Conservation (phyloP, 2,888 invertebrate species). For the Cheilosia vulpina region DNA sequence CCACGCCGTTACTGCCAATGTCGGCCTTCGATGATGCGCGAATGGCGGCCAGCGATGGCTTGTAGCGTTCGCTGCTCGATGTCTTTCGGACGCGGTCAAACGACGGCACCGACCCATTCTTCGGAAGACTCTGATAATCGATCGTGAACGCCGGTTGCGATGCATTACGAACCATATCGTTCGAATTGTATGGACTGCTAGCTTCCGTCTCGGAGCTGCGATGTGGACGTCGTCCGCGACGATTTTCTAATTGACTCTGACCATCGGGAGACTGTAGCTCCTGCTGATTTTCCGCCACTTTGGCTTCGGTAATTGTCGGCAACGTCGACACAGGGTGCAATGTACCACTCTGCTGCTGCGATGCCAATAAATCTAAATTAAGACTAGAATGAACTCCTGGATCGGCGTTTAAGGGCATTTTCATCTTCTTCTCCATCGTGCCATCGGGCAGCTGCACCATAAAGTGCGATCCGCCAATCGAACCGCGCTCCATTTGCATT, state of each 20-base stretch:
- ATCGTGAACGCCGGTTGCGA: conserved; percentile 93
- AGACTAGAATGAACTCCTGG: conserved; percentile 97
- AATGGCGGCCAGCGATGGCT: conserved; percentile 92
- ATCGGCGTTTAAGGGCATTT: conserved; percentile 95
- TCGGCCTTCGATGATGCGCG: conserved; percentile 89
- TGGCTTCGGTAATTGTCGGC: conserved; percentile 95
- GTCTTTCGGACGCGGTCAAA: conserved; percentile 94
- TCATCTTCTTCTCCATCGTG: conserved; percentile 94
- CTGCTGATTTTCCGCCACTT: conserved; percentile 85
- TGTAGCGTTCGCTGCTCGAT: conserved; percentile 92
- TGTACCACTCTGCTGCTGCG: conserved; percentile 87
- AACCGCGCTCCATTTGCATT: conserved; percentile 95
- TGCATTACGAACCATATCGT: conserved; percentile 91
- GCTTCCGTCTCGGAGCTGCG: conserved; percentile 82
- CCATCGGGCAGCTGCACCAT: conserved; percentile 95
- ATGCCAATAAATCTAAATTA: conserved; percentile 91
- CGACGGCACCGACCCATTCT: conserved; percentile 95
- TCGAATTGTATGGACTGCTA: conserved; percentile 81
- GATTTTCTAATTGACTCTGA: conserved; percentile 76
- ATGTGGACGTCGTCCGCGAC: conserved; percentile 78
- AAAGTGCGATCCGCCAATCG: conserved; percentile 94
- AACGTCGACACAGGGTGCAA: conserved; percentile 93
- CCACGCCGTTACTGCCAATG: conserved; percentile 90
- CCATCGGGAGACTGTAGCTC: conserved; percentile 68
- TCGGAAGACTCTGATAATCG: conserved; percentile 85